Percentiles rank a stretch among this genome's conserved stretches.
phyloP scores from a whole-genome alignment of 1,140 invertebrate species.

The Macrotrachela quadricornifera region DNA sequence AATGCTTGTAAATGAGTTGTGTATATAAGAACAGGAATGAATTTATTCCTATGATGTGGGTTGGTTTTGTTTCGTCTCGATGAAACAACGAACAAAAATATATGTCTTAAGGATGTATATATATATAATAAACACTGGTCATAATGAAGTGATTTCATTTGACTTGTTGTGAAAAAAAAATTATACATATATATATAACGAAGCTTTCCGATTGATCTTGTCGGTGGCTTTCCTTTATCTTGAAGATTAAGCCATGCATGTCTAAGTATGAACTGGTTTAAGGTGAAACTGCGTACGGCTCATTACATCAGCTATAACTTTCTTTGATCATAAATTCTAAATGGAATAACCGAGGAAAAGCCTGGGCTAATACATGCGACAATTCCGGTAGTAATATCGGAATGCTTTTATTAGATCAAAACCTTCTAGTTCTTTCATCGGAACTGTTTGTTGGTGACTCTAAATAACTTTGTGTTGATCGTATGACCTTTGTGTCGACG shows the following conservation, averaged over 20 bases:
- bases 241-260: slow-evolving; percentile 41
- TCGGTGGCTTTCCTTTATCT: slow-evolving; percentile 39
- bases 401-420: slow-evolving; percentile 41
- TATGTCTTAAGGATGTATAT: no score
- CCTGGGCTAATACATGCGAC: slow-evolving; percentile 39
- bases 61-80: no score
- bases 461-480: slow-evolving; percentile 44
- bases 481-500: slow-evolving; percentile 20
- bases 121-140: no score
- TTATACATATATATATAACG: no score
- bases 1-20: no score
- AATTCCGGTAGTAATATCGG: slow-evolving; percentile 20
- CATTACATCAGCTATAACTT: slow-evolving; percentile 55
- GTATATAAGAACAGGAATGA: no score
- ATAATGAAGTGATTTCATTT: no score
- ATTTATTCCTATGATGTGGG: no score
- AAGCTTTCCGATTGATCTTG: slow-evolving; percentile 36
- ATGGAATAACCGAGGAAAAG: slow-evolving; percentile 71
- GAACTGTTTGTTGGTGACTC: slow-evolving; percentile 41
- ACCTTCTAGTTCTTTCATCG: slow-evolving; percentile 25
- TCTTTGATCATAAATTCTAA: slow-evolving; percentile 45
- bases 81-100: no score
- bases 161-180: no score
- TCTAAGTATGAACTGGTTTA: slow-evolving; percentile 43
- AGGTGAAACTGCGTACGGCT: slow-evolving; percentile 55